Evolutionary conservation across 1,140 invertebrate genomes (phyloP), one percentile per base, ranked within the genome.

Genomic region (Trialeurodes vaporariorum): DNA sequence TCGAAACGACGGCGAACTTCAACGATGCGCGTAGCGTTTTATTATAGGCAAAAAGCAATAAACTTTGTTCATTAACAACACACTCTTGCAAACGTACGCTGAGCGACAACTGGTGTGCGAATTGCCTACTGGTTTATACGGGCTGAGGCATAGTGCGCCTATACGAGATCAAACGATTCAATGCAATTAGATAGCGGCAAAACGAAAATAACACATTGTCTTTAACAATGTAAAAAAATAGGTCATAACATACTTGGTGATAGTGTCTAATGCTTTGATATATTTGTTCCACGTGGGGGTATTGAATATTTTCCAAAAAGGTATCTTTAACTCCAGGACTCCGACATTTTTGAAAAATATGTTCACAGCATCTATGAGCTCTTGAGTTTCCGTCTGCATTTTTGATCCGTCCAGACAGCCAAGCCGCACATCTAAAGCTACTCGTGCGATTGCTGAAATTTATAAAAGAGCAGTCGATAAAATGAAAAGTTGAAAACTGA

Each of bases 321-420:
- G 90, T 70, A 91, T 84, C 67, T 89, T 87, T 13, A 92, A 76
- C 78, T 92, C 91, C 11, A 93, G 80, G 69, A 87, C 83, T 0
- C 87, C 86, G 1, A 92, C 88, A 27, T 87, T 87, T 74, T 86
- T 86, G 75, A 94, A 93, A 71, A 93, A 88, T 1, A 85, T 86
- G 72, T 87, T 87, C 17, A 92, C 88, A 1, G 88, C 86, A 72
- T 86, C 79, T 40, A 94, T 93, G 63, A 94, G 86, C 73, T 82
- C 77, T 70, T 87, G 83, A 0, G 89, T 86, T 72, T 91, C 88
- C 68, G 81, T 78, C 13, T 80, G 79, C 21, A 77, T 71, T 24
- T 82, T 72, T n/a, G 83, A 74, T 9, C 85, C 82, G 61, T 84
- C 81, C 61, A 94, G 76, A 69, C 91, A 93, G 1, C 89, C 90